Conservation (phyloP, 2,888 invertebrate genomes). For the Eupithecia inturbata region DNA sequence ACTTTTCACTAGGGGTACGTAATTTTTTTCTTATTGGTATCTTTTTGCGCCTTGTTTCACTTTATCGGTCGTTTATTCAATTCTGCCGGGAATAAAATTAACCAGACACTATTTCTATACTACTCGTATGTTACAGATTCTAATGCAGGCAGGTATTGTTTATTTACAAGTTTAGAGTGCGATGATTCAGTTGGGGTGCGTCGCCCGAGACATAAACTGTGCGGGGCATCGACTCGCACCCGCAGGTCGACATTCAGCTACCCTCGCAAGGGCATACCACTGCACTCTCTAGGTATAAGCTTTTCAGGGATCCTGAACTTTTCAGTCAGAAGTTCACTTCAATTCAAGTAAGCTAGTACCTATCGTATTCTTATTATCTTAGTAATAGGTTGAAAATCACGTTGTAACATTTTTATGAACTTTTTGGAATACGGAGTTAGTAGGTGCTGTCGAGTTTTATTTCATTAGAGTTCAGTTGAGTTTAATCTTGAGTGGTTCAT, state of each 20-base stretch:
- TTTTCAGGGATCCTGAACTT: conserved; percentile 17
- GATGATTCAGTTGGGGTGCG: conserved; percentile 53
- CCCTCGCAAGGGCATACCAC: conserved; percentile 80
- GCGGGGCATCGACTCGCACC: conserved; percentile 78
- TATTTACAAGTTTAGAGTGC: conserved; percentile 64
- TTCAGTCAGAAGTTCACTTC: conserved; percentile 14
- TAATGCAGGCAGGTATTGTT: conserved; percentile 49
- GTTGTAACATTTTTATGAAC: neutral
- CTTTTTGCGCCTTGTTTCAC: neutral
- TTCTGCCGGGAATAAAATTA: neutral
- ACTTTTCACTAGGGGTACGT: no score
- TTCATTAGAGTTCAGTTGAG: conserved; percentile 5
- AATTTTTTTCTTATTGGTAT: no score
- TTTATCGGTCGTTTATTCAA: neutral
- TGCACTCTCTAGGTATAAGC: conserved; percentile 53
- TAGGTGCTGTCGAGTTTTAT: neutral
- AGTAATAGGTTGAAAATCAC: neutral
- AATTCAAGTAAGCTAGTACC: neutral
- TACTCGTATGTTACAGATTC: neutral
- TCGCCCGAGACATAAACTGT: conserved; percentile 50
- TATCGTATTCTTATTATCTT: neutral
- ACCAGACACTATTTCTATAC: neutral
- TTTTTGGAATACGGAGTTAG: neutral
- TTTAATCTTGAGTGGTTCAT: conserved; percentile 2
- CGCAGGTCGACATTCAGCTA: conserved; percentile 78